Evolutionary conservation across 2,888 invertebrate species (phyloP).

Genomic region (Rhamnusium bicolor): DNA sequence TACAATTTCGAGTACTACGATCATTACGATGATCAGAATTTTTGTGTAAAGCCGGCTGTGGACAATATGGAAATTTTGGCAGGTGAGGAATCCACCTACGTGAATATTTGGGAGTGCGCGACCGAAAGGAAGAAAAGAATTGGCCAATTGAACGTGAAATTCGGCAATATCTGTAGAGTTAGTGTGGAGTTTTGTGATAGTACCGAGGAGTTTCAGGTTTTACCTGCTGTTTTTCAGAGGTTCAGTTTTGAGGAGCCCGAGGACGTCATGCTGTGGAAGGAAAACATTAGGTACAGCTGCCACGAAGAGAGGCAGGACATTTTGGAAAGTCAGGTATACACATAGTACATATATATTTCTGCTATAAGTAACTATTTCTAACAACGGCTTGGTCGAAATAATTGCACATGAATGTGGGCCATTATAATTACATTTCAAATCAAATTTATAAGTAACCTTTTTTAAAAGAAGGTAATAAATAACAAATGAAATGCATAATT

Average conservation of each 20-base stretch:
- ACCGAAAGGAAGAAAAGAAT: neutral
- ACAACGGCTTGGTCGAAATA: no score
- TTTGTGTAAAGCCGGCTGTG: conserved; percentile 31
- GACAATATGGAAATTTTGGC: conserved; percentile 46
- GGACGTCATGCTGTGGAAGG: conserved; percentile 75
- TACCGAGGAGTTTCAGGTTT: conserved; percentile 53
- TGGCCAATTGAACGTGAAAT: conserved; percentile 50
- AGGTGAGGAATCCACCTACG: conserved; percentile 49
- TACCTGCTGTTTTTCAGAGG: conserved; percentile 65
- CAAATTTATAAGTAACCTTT: no score
- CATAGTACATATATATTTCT: neutral
- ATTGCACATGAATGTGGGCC: no score
- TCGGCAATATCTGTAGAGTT: conserved; percentile 59
- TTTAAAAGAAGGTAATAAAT: no score
- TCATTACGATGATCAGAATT: conserved; percentile 48
- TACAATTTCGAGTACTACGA: conserved; percentile 65
- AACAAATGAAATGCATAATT: no score
- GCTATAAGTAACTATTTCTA: no score
- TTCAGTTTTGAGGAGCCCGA: conserved; percentile 72
- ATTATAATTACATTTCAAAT: no score
- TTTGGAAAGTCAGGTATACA: conserved; percentile 66
- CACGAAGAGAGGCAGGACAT: conserved; percentile 75
- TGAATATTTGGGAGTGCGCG: conserved; percentile 59
- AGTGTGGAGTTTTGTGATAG: conserved; percentile 60
- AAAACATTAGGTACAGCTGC: conserved; percentile 71